Evolutionary conservation across 2,888 invertebrate genomes (phyloP), one percentile per base, ranked within the genome.

Genomic region (Sphaerophoria taeniata): DNA sequence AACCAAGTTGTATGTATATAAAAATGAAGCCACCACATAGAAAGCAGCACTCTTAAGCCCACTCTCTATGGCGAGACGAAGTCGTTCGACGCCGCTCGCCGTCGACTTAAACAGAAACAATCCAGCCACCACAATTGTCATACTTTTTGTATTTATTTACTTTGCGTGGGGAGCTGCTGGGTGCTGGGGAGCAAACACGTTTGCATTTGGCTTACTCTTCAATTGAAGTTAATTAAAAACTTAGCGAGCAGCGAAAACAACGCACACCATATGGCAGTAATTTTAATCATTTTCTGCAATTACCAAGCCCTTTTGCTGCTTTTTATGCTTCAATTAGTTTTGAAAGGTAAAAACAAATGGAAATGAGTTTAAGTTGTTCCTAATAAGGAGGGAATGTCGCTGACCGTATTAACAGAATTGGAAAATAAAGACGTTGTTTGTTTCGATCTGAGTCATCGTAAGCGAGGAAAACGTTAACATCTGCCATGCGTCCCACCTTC

Each of bases 201-300:
- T n/a, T 7, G 36, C 39, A 7, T n/a, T 51, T 60, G 6, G 12
- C 36, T 67, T 12, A 12, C 33, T 45, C 45, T 36, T 36, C 49
- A 36, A 65, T 53, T 53, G 39, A 39, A 2, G 36, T 51, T 51
- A 65, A 53, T 67, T 51, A 39, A 39, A 53, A 36, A 67, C 24
- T 24, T 24, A 24, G 24, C 24, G 24, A 7, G 12, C 6, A 49
- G 34, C 56, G 9, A 49, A 16, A 34, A 47, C 14, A 5, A 16
- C 33, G 47, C 36, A 7, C 65, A 65, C 51, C 65, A 65, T 65
- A 65, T 65, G 65, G 51, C 24, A 24, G 39, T 39, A 43, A 60
- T 43, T 60, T 43, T 24, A 24, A 24, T 24, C 24, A 24, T 24
- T 24, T 24, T 2, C 24, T 24, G 24, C 24, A 24, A 24, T 24